phyloP scores from a whole-genome alignment of 2,888 invertebrate genomes.

The Drosophila borborema region DNA sequence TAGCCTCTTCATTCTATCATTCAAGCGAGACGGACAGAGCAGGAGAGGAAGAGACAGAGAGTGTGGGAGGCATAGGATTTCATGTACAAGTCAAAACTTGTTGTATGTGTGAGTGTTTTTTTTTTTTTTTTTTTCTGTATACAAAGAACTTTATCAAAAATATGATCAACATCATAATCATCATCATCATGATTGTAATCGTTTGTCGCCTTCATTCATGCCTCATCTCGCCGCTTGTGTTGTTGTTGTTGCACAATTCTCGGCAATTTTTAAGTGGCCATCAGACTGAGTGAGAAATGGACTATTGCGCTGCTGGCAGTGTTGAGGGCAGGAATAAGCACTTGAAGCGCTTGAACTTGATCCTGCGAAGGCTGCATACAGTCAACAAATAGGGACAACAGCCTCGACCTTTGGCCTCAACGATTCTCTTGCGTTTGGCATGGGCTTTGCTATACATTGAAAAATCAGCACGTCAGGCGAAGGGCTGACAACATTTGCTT shows the following conservation, averaged over 20 bases:
- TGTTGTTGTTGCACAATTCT: slow-evolving; percentile 32
- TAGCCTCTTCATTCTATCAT: not conserved
- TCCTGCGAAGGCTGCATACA: slow-evolving; percentile 58
- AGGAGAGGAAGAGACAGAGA: not conserved
- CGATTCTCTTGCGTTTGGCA: slow-evolving; percentile 23
- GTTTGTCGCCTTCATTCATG: slow-evolving; percentile 29
- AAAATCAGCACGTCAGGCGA: slow-evolving; percentile 54
- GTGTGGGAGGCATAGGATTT: not conserved
- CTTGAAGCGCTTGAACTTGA: slow-evolving; percentile 72
- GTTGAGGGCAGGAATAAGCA: slow-evolving; percentile 1
- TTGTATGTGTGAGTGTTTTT: not conserved
- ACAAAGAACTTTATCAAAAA: slow-evolving; percentile 35
- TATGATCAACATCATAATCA: slow-evolving; percentile 10
- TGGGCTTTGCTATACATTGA: not conserved
- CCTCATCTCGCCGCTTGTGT: slow-evolving; percentile 13
- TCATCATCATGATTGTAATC: slow-evolving; percentile 31
- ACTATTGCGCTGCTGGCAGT: not conserved
- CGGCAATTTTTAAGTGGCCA: slow-evolving; percentile 63
- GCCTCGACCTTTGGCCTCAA: slow-evolving; percentile 45
- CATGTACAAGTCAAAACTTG: slow-evolving; percentile 16
- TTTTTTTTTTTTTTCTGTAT: not conserved
- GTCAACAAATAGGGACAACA: slow-evolving; percentile 53
- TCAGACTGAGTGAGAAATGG: slow-evolving; percentile 18
- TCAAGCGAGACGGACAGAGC: not conserved
- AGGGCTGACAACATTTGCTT: slow-evolving; percentile 27